Conservation (phyloP, 2,888 invertebrate genomes). For the Drosophila sordidapex region DNA sequence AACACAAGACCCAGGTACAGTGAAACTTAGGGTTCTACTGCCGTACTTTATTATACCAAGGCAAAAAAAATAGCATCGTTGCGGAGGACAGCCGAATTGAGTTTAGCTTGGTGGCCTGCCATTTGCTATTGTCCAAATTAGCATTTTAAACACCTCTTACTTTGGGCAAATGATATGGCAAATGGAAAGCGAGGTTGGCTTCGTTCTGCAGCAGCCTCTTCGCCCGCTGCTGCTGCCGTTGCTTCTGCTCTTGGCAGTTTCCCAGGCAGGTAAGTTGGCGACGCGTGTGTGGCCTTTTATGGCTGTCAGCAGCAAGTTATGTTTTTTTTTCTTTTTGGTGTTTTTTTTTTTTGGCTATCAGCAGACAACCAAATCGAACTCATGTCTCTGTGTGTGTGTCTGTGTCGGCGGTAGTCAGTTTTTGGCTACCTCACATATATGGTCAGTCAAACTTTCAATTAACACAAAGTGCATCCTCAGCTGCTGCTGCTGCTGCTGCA, state of each 20-base stretch:
- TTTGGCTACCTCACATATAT: conserved; percentile 73
- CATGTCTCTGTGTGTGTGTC: conserved; percentile 23
- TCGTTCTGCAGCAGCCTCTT: conserved; percentile 12
- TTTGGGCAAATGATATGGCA: conserved; percentile 74
- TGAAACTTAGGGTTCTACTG: conserved; percentile 10
- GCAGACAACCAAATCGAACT: conserved; percentile 75
- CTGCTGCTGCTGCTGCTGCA: conserved; percentile 32
- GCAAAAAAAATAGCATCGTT: conserved; percentile 9
- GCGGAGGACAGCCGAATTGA: conserved; percentile 25
- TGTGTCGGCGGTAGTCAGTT: conserved; percentile 49
- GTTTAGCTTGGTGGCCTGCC: conserved; percentile 57
- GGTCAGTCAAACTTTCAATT: conserved; percentile 76
- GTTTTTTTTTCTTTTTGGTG: background rate
- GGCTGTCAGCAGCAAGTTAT: conserved; percentile 44
- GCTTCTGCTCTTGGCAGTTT: conserved; percentile 48
- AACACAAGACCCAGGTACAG: background rate
- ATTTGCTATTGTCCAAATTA: conserved; percentile 71
- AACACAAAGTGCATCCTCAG: conserved; percentile 77
- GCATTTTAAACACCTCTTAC: conserved; percentile 79
- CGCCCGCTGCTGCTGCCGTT: background rate
- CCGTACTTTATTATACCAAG: conserved; percentile 44
- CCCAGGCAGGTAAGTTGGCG: conserved; percentile 61
- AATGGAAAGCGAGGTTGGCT: conserved; percentile 63
- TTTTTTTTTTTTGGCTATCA: conserved; percentile 72
- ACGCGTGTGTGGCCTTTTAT: conserved; percentile 76